Percentiles rank a stretch among this genome's conserved stretches.
Evolutionary conservation across 2,113 vertebrate species (phyloP).

Genomic region (Mastomys coucha): DNA sequence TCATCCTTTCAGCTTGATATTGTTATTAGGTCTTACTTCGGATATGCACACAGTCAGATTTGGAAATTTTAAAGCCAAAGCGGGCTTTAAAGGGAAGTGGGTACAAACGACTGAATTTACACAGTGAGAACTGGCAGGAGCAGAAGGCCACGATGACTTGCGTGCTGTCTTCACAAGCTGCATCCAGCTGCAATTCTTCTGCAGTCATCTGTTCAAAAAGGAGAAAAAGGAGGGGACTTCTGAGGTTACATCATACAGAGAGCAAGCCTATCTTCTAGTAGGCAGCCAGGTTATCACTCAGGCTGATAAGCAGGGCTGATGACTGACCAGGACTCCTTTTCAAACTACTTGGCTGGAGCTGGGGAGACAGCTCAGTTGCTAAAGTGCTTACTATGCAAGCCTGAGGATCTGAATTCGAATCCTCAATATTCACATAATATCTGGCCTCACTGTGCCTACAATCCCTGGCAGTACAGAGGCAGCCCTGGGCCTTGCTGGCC

Average conservation of each 20-base stretch:
- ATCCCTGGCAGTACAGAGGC: neutral
- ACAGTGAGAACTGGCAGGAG: neutral
- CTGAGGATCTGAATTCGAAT: neutral
- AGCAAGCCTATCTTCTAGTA: neutral
- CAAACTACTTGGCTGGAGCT: neutral
- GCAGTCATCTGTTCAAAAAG: neutral
- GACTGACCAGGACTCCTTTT: neutral
- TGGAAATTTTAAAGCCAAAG: neutral
- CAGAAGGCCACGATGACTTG: neutral
- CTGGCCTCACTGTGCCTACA: neutral
- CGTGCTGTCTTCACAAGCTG: neutral
- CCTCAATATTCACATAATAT: neutral
- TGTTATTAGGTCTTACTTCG: neutral
- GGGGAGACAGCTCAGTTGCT: neutral
- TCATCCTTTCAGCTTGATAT: neutral
- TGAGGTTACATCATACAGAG: neutral
- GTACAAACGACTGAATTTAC: neutral
- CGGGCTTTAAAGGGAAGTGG: slow-evolving; percentile 43
- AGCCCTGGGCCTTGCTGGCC: neutral
- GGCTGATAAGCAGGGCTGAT: neutral
- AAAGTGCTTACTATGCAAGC: neutral
- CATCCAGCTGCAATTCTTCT: slow-evolving; percentile 4
- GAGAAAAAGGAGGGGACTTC: neutral
- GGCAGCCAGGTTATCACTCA: neutral
- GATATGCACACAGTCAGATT: neutral